Base-by-base conservation (phyloP, 2,113 vertebrate genomes). In the Electrona antarctica region DNA sequence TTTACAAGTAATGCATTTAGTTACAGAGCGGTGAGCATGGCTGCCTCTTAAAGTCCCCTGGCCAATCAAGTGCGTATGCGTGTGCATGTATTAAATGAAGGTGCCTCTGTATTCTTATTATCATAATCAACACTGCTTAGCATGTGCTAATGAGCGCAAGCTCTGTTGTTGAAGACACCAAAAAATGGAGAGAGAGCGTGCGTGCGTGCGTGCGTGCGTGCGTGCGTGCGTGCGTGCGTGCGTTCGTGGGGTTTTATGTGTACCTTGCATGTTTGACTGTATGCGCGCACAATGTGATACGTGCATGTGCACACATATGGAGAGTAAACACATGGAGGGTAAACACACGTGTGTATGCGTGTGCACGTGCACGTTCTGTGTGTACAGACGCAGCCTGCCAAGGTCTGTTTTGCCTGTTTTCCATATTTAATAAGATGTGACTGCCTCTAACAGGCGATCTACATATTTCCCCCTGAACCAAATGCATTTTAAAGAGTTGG, bases 401-500 rank as follows among this genome's bases (percentile, higher is more conserved):
- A 70, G 68, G 71, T 74, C 69, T 76, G 78, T 81, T 81, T 85
- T 60, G 59, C 67, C 50, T 64, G 69, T 72, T 84, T 66, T 77
- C 68, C 80, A 80, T 82, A 75, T 82, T 77, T 81, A 83, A 78
- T 84, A 70, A 72, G 83, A 81, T 52, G 56, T 85, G 76, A 76
- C 73, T 76, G 73, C 69, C 75, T 79, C 64, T 52, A 82, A 81
- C 68, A 75, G 64, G 81, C 76, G 67, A 89, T 82, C 68, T 85
- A 59, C 77, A 80, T 87, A 73, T 86, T 81, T 84, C 66, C 55
- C 69, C 72, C 58, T 77, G 82, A 86, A 86, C 74, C 72, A 87
- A 84, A 79, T 88, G 45, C 76, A 78, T 90, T 87, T 88, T 81
- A 84, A 80, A 65, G 64, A 81, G 78, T 84, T 83, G 78, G 62